Evolutionary conservation across 2,797 vertebrate genomes (phyloP).

Genomic region (Syngnathus rostellatus): DNA sequence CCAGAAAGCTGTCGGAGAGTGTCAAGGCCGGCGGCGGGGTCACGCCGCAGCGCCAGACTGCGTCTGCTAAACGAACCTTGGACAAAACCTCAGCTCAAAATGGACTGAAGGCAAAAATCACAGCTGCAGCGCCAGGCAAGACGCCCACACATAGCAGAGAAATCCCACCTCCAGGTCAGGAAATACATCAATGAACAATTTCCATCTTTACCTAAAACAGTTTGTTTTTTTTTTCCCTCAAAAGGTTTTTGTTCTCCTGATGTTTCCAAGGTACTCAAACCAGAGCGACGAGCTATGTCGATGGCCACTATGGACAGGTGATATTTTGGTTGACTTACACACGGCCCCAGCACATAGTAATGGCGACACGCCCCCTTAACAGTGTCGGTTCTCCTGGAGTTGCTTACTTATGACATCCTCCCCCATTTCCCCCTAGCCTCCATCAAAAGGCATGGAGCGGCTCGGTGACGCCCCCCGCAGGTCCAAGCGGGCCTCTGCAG

Average conservation of each 20-base stretch:
- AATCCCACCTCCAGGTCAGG: slow-evolving; percentile 33
- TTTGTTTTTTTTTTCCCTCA: not conserved
- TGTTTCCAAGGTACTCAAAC: slow-evolving; percentile 41
- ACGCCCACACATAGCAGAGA: slow-evolving; percentile 42
- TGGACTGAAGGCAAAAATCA: slow-evolving; percentile 48
- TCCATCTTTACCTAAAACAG: not conserved
- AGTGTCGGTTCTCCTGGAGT: not conserved
- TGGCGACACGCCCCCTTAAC: no score
- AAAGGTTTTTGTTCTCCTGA: slow-evolving; percentile 51
- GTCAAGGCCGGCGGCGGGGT: slow-evolving; percentile 27
- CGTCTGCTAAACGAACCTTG: slow-evolving; percentile 39
- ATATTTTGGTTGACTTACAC: no score
- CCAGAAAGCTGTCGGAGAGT: slow-evolving; percentile 35
- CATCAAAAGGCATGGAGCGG: slow-evolving; percentile 31
- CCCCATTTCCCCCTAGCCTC: slow-evolving; percentile 33
- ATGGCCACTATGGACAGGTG: slow-evolving; percentile 59
- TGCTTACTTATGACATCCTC: not conserved
- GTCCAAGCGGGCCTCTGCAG: slow-evolving; percentile 38
- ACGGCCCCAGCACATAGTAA: no score
- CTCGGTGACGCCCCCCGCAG: slow-evolving; percentile 45
- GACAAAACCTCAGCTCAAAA: slow-evolving; percentile 39
- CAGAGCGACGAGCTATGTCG: slow-evolving; percentile 53
- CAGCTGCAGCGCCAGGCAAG: slow-evolving; percentile 40
- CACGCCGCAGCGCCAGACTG: slow-evolving; percentile 44
- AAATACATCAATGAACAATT: not conserved